Base-by-base conservation (phyloP, 2,797 vertebrate genomes). In the Pithecia hirsuta region DNA sequence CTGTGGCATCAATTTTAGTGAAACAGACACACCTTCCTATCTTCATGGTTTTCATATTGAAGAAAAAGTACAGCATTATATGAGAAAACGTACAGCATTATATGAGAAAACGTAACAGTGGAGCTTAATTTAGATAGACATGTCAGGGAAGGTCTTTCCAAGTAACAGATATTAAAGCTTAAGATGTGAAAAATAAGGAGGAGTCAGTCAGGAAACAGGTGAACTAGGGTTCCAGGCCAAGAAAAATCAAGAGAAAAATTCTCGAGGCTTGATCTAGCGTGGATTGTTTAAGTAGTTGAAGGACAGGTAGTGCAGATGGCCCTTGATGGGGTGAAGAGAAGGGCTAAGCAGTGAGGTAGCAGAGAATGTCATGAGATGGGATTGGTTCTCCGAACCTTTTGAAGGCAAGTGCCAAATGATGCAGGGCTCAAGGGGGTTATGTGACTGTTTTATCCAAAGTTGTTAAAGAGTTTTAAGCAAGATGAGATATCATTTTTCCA, bases 41-140 rank as follows among this genome's bases (percentile, higher is more conserved):
- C 55, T 57, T 78, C n/a, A 5, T 81, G 19, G 33, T 75, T 30
- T 93, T 95, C 92, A 74, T 6, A 85, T 30, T 84, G 44, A 90
- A 96, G 88, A 50, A 70, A 85, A 95, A 79, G 57, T 55, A 50
- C 22, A 83, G n/a, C 52, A 55, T 55, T 86, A 44, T 91, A 2
- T 97, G 89, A 96, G 88, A 50, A 70, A 85, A 95, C 75, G 57
- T 55, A 50, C 22, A 83, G n/a, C 52, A 55, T 55, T 86, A 44
- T 91, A 2, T 97, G 86, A 95, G 67, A 89, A 89, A 89, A 55
- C 0, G 2, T 88, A 81, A 20, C 33, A 59, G 41, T 20, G 13
- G 36, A 52, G 22, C 36, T 96, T 93, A 44, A 81, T 89, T 94
- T 94, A 88, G 33, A 59, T 59, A 48, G 48, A 91, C 7, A 78